These are phyloP conservation scores for Osmerus eperlanus DNA, from an alignment of 2,113 vertebrate species.

Conservation along the genomic window DNA sequence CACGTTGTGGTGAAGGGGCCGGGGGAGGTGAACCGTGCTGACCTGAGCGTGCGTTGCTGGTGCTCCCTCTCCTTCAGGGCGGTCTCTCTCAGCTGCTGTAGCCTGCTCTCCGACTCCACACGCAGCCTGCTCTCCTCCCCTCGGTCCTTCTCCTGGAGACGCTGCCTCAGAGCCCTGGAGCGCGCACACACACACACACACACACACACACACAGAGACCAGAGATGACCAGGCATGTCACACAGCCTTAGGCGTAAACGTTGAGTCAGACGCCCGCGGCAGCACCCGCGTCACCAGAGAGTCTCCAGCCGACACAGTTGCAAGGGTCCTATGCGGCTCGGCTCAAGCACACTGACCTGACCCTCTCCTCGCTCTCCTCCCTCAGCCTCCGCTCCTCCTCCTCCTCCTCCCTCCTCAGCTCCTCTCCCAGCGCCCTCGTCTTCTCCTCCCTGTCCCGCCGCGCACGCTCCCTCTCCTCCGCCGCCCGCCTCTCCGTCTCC, in stretches of 20 bases:
- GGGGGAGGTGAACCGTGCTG: slow-evolving; percentile 12
- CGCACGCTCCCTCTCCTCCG: slow-evolving; percentile 41
- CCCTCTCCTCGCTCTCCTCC: slow-evolving; percentile 39
- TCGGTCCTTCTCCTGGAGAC: slow-evolving; percentile 61
- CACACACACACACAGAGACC: not conserved
- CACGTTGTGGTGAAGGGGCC: not conserved
- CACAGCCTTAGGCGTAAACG: not conserved
- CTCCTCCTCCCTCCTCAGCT: slow-evolving; percentile 28
- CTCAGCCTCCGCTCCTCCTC: slow-evolving; percentile 16
- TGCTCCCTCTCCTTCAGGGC: slow-evolving; percentile 49
- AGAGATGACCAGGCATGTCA: not conserved
- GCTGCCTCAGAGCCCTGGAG: slow-evolving; percentile 69
- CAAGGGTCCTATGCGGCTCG: not conserved
- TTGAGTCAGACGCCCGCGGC: not conserved
- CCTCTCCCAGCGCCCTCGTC: slow-evolving; percentile 47
- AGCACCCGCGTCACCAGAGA: not conserved
- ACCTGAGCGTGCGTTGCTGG: slow-evolving; percentile 76
- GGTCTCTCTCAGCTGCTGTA: slow-evolving; percentile 64
- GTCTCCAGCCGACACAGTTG: not conserved
- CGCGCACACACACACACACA: slow-evolving; percentile 4
- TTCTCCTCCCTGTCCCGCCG: slow-evolving; percentile 41
- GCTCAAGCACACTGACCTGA: not conserved
- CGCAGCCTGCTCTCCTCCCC: slow-evolving; percentile 70
- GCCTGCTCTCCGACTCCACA: slow-evolving; percentile 54
- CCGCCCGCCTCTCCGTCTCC: slow-evolving; percentile 28